phyloP scores from a whole-genome alignment of 2,797 vertebrate species.

The Esox lucius region DNA sequence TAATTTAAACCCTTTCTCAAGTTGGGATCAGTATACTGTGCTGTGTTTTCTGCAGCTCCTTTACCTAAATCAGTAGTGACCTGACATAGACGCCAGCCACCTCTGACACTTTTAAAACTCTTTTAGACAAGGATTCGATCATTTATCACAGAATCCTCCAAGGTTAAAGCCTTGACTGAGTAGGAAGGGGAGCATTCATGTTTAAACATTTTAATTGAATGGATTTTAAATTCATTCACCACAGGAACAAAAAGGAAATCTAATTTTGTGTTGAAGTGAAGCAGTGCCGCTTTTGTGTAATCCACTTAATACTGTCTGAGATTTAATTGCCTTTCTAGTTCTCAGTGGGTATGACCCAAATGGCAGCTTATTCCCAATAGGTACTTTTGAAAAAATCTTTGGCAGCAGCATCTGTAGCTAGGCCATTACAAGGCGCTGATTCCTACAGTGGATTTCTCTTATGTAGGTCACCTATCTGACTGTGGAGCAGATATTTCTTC shows the following conservation, averaged over 20 bases:
- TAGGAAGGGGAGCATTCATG: neutral
- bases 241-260: conserved; percentile 13
- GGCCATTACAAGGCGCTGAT: conserved; percentile 46
- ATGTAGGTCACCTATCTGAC: conserved; percentile 61
- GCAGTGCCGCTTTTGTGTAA: conserved; percentile 1
- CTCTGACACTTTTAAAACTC: neutral
- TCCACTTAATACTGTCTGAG: conserved; percentile 17
- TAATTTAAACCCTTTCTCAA: neutral
- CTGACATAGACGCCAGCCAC: neutral
- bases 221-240: neutral
- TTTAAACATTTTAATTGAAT: conserved; percentile 12
- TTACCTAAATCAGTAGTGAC: neutral
- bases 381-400: neutral
- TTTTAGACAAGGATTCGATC: neutral
- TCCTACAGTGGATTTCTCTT: conserved; percentile 45
- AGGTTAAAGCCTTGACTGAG: conserved; percentile 2
- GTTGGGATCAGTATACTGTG: neutral
- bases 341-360: neutral
- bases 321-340: conserved; percentile 27
- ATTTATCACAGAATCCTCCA: conserved; percentile 3
- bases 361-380: neutral
- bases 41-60: neutral
- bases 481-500: conserved; percentile 48
- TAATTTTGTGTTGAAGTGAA: conserved; percentile 1
- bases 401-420: neutral